Evolutionary conservation across 2,797 vertebrate genomes (phyloP), one percentile per base, ranked within the genome.

Genomic region (Allobates femoralis): DNA sequence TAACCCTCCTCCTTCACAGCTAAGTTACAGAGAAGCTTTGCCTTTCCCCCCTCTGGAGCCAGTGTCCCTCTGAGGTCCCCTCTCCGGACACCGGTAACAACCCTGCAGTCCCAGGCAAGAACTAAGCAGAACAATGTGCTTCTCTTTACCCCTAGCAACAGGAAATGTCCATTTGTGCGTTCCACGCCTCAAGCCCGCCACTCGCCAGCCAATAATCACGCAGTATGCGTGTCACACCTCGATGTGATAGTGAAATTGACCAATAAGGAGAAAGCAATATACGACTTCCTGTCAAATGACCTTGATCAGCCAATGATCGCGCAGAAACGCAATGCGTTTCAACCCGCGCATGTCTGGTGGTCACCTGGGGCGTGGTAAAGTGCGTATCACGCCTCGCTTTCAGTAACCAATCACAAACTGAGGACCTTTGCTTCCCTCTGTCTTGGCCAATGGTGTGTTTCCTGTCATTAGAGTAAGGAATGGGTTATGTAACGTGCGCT

Each of bases 111-210:
- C 83, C 60, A 64, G 78, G 41, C 15, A 28, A 64, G 14, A 80
- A 64, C 34, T 51, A 51, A n/a, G 26, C 28, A 51, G 50, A 6
- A 87, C 86, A 87, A 84, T 79, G 86, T 84, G 81, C 75, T 67
- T 79, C 81, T 80, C 11, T 73, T 21, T 51, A 76, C 67, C 41
- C 28, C 58, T 16, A 18, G 73, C 46, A 78, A 79, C 81, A 67
- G 81, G 64, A 71, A 79, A 60, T 67, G 60, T 46, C 73, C 75
- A 28, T 3, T n/a, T 37, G 37, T 76, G 66, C 80, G 60, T 74
- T 77, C 64, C 81, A 82, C 77, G 21, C 21, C 32, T 37, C 77
- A 7, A 41, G 3, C 30, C 75, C 51, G 26, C 28, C 21, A 21
- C 26, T 1, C 11, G 30, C 7, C 41, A 19, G 26, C 75, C 86